Base-by-base conservation (phyloP, 2,888 invertebrate species). In the Cyclophora punctaria region DNA sequence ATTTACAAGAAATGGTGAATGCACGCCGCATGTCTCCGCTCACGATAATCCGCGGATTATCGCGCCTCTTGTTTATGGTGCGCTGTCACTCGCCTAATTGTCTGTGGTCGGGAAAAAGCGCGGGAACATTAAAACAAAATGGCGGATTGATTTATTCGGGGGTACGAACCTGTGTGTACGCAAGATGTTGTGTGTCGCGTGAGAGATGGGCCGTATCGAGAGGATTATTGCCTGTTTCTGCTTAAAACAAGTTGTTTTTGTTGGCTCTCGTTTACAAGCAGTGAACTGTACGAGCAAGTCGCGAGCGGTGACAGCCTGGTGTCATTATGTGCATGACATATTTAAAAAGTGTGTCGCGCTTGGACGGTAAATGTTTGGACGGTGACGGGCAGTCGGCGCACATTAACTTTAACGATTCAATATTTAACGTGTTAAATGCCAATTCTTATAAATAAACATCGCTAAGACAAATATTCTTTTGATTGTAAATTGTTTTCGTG, bases 111-210 rank as follows among this genome's bases (percentile, higher is more conserved):
- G 68, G 74, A 76, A 78, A 79, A 81, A 76, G 75, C 75, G 75
- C 76, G 78, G 71, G 78, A 79, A 73, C 68, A 66, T 61, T 60
- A 66, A 72, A 73, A 75, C 79, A 83, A 82, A 73, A 83, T 80
- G 78, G 78, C 73, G 64, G 70, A 51, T 64, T 82, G 81, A 87
- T 86, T 84, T 82, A 86, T 76, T 58, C 53, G 60, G 63, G 69
- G 69, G 67, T 66, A 69, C 59, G 67, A 81, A 79, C 75, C 80
- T 80, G 20, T 81, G 79, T 81, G 70, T 75, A 59, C 66, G 71
- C 84, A 87, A 87, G 83, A 82, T 86, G 87, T 85, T 83, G 82
- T 80, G 72, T 80, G 80, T 86, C 83, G 72, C 64, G 73, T 78
- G 80, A 80, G 79, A 72, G 68, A 81, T 74, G 77, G 72, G 66